Conservation (phyloP, 2,797 vertebrate genomes). For the Acrocephalus scirpaceus region DNA sequence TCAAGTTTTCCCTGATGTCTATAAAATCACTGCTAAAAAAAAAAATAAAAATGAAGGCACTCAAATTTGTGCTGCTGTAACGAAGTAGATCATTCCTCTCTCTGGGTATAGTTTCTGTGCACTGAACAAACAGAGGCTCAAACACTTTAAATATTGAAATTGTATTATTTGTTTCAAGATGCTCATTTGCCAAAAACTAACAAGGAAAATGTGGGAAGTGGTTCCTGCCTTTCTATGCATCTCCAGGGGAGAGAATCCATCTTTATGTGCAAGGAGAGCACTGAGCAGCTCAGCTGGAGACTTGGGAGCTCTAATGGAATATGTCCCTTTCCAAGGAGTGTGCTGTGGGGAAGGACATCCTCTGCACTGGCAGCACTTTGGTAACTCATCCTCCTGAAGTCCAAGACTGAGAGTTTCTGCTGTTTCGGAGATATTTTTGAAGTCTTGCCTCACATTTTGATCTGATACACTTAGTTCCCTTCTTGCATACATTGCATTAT, state of each 20-base stretch:
- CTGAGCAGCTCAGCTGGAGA: background rate
- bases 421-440: background rate
- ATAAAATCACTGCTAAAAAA: background rate
- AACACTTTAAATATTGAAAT: background rate
- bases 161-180: background rate
- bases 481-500: background rate
- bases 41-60: background rate
- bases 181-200: background rate
- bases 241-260: background rate
- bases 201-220: background rate
- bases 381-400: background rate
- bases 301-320: background rate
- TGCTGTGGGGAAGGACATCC: background rate
- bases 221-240: background rate
- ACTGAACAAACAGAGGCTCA: background rate
- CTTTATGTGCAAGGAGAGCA: background rate
- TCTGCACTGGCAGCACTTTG: background rate
- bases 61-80: background rate
- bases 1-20: background rate
- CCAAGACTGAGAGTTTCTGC: background rate
- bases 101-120: background rate
- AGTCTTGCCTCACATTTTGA: background rate
- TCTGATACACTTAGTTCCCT: background rate
- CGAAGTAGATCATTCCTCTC: background rate
- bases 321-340: background rate